Conservation (phyloP, 1,140 invertebrate species). For the Apocrypta bakeri region DNA sequence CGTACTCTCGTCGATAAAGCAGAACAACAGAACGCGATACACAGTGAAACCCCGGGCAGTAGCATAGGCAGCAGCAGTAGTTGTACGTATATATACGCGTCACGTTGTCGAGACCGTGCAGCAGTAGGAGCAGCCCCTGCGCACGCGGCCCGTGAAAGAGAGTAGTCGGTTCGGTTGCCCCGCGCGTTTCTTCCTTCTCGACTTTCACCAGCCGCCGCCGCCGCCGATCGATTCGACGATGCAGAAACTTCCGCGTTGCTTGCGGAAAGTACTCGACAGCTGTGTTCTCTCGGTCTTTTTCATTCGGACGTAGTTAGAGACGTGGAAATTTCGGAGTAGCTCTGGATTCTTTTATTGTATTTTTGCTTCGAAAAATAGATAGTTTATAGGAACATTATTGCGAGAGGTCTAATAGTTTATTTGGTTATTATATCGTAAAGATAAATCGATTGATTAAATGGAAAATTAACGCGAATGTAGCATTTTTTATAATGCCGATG, state of each 20-base stretch:
- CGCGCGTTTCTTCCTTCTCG: conserved; percentile 33
- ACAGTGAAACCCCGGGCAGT: conserved; percentile 15
- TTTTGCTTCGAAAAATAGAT: too few species aligned
- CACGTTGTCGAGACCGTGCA: conserved; percentile 42
- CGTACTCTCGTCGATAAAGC: conserved; percentile 28
- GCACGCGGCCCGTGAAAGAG: conserved; percentile 26
- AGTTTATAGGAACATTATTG: too few species aligned
- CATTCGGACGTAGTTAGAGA: not conserved
- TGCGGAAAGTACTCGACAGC: not conserved
- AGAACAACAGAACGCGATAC: not conserved
- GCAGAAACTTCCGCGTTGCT: conserved; percentile 42
- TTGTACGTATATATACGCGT: not conserved
- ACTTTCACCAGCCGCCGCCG: conserved; percentile 32
- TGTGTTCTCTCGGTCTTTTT: conserved; percentile 9
- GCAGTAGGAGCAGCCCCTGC: not conserved
- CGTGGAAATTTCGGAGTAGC: not conserved
- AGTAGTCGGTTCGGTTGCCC: not conserved
- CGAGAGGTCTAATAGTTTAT: too few species aligned
- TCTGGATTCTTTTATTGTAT: not conserved
- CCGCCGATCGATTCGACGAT: conserved; percentile 36
- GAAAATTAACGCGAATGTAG: too few species aligned
- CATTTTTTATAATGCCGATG: too few species aligned
- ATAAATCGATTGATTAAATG: too few species aligned
- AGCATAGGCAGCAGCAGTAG: not conserved
- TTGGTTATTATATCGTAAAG: too few species aligned